phyloP scores from a whole-genome alignment of 2,113 vertebrate genomes.

The Hydropotes inermis region DNA sequence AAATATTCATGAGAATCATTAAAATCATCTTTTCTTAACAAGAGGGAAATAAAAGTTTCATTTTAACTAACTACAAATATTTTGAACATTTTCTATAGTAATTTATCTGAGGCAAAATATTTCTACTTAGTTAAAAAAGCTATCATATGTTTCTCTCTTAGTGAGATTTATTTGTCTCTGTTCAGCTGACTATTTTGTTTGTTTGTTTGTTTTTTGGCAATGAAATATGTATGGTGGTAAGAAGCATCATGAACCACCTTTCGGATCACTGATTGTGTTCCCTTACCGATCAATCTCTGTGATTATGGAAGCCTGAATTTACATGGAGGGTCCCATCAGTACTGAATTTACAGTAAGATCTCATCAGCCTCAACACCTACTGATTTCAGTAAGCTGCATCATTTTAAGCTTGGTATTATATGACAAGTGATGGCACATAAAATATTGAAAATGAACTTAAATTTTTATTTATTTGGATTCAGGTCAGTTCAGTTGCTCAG shows the following conservation, averaged over 20 bases:
- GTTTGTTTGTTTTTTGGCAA: not conserved
- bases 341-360: not conserved
- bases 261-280: fast-evolving
- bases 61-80: not conserved
- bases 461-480: not conserved
- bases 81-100: not conserved
- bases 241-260: not conserved
- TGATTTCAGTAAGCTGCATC: not conserved
- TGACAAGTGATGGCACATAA: not conserved
- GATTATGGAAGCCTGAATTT: not conserved
- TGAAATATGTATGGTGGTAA: not conserved
- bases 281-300: not conserved
- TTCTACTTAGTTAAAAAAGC: not conserved
- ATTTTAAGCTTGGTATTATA: not conserved
- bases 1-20: not conserved
- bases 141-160: not conserved
- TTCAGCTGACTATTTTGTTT: not conserved
- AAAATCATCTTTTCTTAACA: not conserved
- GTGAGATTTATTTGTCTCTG: not conserved
- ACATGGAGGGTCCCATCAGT: fast-evolving
- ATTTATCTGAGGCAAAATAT: not conserved
- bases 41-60: not conserved
- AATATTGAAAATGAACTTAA: not conserved
- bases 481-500: no score
- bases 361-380: fast-evolving